Evolutionary conservation across 2,113 vertebrate genomes (phyloP), one percentile per base, ranked within the genome.

Genomic region (Cryptotis parvus): DNA sequence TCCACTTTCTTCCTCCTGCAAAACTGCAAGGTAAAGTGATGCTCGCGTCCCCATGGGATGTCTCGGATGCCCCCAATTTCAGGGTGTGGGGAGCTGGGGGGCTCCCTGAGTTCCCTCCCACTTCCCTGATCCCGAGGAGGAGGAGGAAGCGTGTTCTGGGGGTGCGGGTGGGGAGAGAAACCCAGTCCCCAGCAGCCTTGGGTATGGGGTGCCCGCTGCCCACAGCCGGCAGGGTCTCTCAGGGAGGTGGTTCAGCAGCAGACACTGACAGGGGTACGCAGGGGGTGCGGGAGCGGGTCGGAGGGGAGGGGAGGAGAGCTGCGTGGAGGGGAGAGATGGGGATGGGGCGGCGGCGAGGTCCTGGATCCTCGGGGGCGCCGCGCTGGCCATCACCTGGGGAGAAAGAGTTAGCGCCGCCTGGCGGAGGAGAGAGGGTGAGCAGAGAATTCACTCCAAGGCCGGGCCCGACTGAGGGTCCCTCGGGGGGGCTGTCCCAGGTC

Each of bases 401-500:
- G 94, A 96, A 96, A 96, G 92, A 89, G 95, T 96, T 95, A 97
- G 90, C 41, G 95, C 63, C 29, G 55, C 55, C 95, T 97, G 94
- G 93, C 82, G 84, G 96, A 96, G 96, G 96, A 95, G 96, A 93
- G 96, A 92, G 94, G 96, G 84, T 96, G 94, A 96, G 96, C 95
- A 96, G 96, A 96, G 96, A 96, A 95, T 96, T 96, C 96, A 95
- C 96, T 93, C 92, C 96, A 95, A 94, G 94, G 94, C 96, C 93
- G 93, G 90, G 96, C 95, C 95, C 90, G 58, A 92, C 83, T 90
- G 95, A 90, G 95, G 93, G 84, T 88, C 94, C 93, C 93, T 86
- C 79, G 52, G 85, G 95, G 91, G 95, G 90, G 91, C 94, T 94
- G 84, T 92, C 93, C 95, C 96, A 93, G 92, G 91, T 96, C 94